Percentiles rank a stretch among this genome's conserved stretches.
phyloP scores from a whole-genome alignment of 2,888 invertebrate genomes.

The Drosophila fungiperda region DNA sequence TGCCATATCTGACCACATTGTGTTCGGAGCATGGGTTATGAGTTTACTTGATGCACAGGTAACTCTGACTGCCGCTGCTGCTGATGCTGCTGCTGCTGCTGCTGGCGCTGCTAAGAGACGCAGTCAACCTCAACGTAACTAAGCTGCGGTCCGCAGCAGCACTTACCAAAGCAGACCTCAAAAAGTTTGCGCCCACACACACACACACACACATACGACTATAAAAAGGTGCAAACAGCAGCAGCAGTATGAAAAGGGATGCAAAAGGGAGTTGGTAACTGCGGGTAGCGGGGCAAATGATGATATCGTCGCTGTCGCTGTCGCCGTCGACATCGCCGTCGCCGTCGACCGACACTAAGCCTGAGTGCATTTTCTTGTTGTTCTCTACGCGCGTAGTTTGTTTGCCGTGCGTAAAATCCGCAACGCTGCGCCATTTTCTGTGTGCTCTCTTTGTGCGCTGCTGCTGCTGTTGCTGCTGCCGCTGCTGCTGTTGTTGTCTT shows the following conservation, averaged over 20 bases:
- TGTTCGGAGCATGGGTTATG: slow-evolving; percentile 42
- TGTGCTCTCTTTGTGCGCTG: slow-evolving; percentile 70
- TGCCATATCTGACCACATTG: slow-evolving; percentile 40
- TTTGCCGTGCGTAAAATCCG: slow-evolving; percentile 81
- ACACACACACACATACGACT: slow-evolving; percentile 19
- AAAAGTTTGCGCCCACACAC: slow-evolving; percentile 73
- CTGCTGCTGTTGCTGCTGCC: slow-evolving; percentile 8
- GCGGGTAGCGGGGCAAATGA: slow-evolving; percentile 12
- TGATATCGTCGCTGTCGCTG: slow-evolving; percentile 49
- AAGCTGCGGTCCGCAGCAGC: slow-evolving; percentile 78
- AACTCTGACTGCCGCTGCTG: slow-evolving; percentile 18
- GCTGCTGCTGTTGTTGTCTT: slow-evolving; percentile 1
- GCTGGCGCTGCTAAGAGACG: slow-evolving; percentile 40
- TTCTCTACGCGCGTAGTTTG: slow-evolving; percentile 79
- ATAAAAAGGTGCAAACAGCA: slow-evolving; percentile 76
- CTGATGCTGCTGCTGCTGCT: neutral
- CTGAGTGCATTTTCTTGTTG: slow-evolving; percentile 81
- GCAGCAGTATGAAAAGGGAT: slow-evolving; percentile 25
- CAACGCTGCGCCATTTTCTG: slow-evolving; percentile 79
- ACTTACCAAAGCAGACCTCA: slow-evolving; percentile 79
- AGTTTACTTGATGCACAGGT: slow-evolving; percentile 35
- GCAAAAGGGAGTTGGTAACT: slow-evolving; percentile 1
- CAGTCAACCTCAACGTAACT: slow-evolving; percentile 77
- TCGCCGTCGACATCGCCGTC: slow-evolving; percentile 40
- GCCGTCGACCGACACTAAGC: slow-evolving; percentile 71